Base-by-base conservation (phyloP, 2,888 invertebrate species). In the Nephrocerus scutellatus region DNA sequence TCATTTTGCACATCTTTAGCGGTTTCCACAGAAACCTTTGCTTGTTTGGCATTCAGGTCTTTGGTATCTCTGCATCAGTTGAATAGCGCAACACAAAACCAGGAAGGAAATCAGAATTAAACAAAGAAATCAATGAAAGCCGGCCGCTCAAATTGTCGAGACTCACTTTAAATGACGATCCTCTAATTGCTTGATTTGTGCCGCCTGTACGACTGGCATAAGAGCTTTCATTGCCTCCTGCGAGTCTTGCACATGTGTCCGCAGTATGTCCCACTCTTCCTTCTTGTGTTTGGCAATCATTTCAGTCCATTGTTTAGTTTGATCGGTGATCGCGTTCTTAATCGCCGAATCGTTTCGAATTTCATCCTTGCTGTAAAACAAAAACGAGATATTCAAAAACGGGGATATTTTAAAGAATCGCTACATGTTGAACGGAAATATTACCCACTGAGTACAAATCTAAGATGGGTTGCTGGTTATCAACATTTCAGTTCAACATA, bases 11-110 rank as follows among this genome's bases (percentile, higher is more conserved):
- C 93, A 63, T 90, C 91, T 70, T 90, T 90, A 62, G 89, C 89
- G 14, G 96, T 95, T 67, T 98, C 98, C 54, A 98, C 91, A 33
- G 95, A 95, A 56, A 88, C 81, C 72, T 93, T 95, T 5, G 96
- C 93, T 70, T 98, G 98, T 38, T 84, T 79, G 6, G 82, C 77
- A 63, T 93, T 95, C 79, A 98, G 80, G 48, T 97, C 96, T 66
- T 97, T 98, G 59, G 89, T 79, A 61, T 97, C 97, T 49, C 90
- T 85, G 64, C 8, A 57, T 54, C 45, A 34, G 46, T 12, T 31
- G 2, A 8, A 35, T 26, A 39, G 25, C 25, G 18, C 19, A 20
- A 33, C n/a, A 13, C 13, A 30, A 10, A 32, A 13, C 25, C 6
- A 8, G 7, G 5, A 12, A 5, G 16, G 12, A 16, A 13, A 23